Evolutionary conservation across 2,888 invertebrate genomes (phyloP).

Genomic region (Cantharis lateralis): DNA sequence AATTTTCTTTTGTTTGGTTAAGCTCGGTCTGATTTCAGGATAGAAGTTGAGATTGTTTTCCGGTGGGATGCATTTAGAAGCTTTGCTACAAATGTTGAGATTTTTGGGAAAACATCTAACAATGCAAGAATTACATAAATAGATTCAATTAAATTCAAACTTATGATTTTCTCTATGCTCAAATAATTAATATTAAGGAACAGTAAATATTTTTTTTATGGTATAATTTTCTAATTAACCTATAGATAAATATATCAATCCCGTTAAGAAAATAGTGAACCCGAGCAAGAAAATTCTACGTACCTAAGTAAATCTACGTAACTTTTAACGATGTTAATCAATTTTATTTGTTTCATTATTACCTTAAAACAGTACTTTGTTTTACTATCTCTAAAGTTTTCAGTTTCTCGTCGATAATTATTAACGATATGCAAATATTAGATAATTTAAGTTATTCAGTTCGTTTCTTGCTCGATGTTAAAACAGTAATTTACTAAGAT

Average conservation of each 20-base stretch:
- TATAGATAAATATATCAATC: no score
- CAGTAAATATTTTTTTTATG: not conserved
- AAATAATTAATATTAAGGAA: no score
- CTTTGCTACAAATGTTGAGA: constrained; percentile 14
- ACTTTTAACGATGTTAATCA: constrained; percentile 16
- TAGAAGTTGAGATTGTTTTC: constrained; percentile 20
- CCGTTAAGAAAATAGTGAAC: not conserved
- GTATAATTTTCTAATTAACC: no score
- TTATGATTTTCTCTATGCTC: not conserved
- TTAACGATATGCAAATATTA: constrained; percentile 30
- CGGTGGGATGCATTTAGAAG: constrained; percentile 23
- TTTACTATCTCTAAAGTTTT: constrained; percentile 22
- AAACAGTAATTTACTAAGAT: constrained; percentile 1
- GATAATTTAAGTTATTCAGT: constrained; percentile 25
- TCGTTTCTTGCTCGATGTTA: constrained; percentile 20
- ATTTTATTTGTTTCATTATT: constrained; percentile 21
- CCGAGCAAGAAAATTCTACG: not conserved
- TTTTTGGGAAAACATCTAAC: constrained; percentile 3
- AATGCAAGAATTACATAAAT: not conserved
- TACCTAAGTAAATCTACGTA: not conserved
- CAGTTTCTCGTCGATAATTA: constrained; percentile 21
- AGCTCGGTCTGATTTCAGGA: constrained; percentile 19
- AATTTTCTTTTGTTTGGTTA: constrained; percentile 20
- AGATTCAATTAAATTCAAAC: not conserved
- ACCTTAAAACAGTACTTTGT: constrained; percentile 11